Base-by-base conservation (phyloP, 2,797 vertebrate genomes). In the Molossus alvarezi region DNA sequence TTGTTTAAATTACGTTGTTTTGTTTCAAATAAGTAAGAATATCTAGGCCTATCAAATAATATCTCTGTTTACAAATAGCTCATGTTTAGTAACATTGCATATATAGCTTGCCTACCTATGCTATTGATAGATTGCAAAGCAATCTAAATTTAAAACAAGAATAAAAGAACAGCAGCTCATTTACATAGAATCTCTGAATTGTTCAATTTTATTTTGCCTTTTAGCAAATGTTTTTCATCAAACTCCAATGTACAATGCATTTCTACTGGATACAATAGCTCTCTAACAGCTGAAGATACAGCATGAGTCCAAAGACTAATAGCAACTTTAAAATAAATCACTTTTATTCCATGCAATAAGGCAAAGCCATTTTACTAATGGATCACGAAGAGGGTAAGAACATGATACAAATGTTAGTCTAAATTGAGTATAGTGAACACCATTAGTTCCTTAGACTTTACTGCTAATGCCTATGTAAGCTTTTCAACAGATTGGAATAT, bases 181-280 rank as follows among this genome's bases (percentile, higher is more conserved):
- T 97, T 97, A 92, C 83, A 65, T 80, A 13, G 41, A 80, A 87
- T 79, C 51, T 98, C 95, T 95, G 57, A 91, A 90, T 94, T 92
- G 87, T 67, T 96, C 53, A 37, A 95, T 97, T 98, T 98, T 98
- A 77, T 95, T 97, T 96, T 96, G 69, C 79, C 79, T 98, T 96
- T 85, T 29, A 37, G 91, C 15, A 95, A 97, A 88, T 55, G 55
- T n/a, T 95, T 95, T 91, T 96, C n/a, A 94, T 94, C 29, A 64
- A 55, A 9, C 93, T 97, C 75, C 20, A 45, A 94, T 25, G 29
- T 10, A 89, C n/a, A 97, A 92, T 97, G 58, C 3, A 64, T 94
- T 81, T 94, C 14, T 80, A 95, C 95, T 97, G 91, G 33, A 64
- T 95, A 41, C 60, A 91, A 73, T 90, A 90, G 95, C 71, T 91